These are phyloP conservation scores for Acyrthosiphon pisum DNA, from an alignment of 1,140 invertebrate genomes.

Conservation along the genomic window DNA sequence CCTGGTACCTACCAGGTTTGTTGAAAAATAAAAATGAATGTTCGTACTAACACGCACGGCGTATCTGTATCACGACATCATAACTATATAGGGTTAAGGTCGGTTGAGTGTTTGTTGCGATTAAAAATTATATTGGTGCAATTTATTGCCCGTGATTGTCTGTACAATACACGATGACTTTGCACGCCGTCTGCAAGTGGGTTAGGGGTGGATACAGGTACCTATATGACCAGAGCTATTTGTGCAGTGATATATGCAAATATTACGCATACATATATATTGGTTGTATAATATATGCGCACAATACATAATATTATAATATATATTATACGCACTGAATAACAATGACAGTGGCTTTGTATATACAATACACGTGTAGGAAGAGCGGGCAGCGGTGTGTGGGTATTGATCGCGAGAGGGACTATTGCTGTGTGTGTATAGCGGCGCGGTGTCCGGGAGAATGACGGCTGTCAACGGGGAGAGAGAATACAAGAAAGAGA, in stretches of 20 bases:
- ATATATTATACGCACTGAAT: conserved; percentile 3
- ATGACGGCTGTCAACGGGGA: conserved; percentile 56
- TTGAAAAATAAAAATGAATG: not conserved
- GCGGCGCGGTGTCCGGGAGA: conserved; percentile 36
- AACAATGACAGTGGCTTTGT: not conserved
- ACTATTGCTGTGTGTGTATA: not conserved
- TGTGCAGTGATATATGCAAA: not conserved
- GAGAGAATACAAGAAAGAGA: conserved; percentile 20
- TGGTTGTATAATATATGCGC: not conserved
- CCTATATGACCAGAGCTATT: not conserved
- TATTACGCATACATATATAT: not conserved
- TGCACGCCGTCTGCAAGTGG: not conserved
- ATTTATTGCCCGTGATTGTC: not conserved
- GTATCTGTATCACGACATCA: not conserved
- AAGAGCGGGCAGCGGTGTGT: conserved; percentile 16
- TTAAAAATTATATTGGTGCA: not conserved
- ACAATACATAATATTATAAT: not conserved
- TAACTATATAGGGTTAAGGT: not conserved
- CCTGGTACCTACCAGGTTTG: not conserved
- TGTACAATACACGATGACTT: not conserved
- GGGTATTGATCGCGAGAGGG: conserved; percentile 37
- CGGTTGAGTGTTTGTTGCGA: not conserved
- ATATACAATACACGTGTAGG: not conserved
- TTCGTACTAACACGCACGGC: not conserved
- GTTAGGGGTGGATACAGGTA: not conserved